Conservation (phyloP, 30 jellyfish, hydroid and myxozoan genomes). For the Haliclystus octoradiatus region DNA sequence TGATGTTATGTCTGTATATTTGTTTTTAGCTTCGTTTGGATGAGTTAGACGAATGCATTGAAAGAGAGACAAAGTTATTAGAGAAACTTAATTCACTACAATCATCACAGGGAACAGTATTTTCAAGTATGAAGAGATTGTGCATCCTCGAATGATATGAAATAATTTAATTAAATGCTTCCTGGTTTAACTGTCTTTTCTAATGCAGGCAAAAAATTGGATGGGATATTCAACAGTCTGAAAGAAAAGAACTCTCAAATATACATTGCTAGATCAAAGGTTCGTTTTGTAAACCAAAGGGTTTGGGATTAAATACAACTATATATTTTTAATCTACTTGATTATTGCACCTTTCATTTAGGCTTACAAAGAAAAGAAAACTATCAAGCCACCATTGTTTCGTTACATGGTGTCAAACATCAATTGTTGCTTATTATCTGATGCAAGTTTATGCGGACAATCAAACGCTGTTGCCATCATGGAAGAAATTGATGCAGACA, state of each 20-base stretch:
- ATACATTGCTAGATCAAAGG: constrained; percentile 77
- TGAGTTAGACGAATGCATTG: constrained; percentile 72
- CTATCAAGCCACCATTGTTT: not conserved
- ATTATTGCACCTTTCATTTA: not conserved
- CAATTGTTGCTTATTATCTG: constrained; percentile 30
- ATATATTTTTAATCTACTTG: no score
- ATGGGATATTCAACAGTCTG: constrained; percentile 49
- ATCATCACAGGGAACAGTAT: constrained; percentile 59
- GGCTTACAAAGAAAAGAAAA: not conserved
- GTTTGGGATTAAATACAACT: no score
- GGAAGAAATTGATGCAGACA: constrained; percentile 32
- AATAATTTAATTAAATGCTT: not conserved
- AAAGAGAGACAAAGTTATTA: constrained; percentile 53
- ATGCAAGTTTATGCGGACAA: constrained; percentile 36
- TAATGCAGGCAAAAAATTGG: constrained; percentile 50
- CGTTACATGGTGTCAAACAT: not conserved
- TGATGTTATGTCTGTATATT: no score
- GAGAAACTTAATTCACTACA: constrained; percentile 48
- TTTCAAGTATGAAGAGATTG: constrained; percentile 33
- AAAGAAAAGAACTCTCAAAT: constrained; percentile 76
- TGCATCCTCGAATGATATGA: not conserved
- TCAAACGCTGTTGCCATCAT: constrained; percentile 34
- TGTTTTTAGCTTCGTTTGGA: constrained; percentile 69
- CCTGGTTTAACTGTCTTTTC: not conserved
- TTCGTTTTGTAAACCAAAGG: no score